Percentiles rank a stretch among this genome's conserved stretches.
phyloP scores from a whole-genome alignment of 2,113 vertebrate species.

The Embiotoca jacksoni region DNA sequence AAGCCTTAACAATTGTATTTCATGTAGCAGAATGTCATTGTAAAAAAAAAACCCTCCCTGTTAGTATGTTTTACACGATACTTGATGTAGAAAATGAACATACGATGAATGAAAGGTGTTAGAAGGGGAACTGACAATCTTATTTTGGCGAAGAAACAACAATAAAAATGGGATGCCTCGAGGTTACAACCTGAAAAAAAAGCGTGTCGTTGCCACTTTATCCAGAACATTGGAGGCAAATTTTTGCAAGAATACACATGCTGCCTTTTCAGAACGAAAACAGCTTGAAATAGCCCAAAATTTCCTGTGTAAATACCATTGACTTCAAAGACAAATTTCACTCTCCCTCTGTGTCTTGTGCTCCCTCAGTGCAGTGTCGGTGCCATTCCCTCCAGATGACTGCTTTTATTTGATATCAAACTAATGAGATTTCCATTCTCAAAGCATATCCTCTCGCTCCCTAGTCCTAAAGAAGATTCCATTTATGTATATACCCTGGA shows the following conservation, averaged over 20 bases:
- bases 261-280: conserved; percentile 54
- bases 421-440: conserved; percentile 84
- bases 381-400: conserved; percentile 79
- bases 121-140: not conserved
- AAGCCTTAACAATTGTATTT: conserved; percentile 40
- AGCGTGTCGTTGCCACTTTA: not conserved
- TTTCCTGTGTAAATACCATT: conserved; percentile 68
- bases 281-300: conserved; percentile 68
- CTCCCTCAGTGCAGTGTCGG: conserved; percentile 60
- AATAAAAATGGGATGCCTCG: not conserved
- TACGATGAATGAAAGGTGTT: not conserved
- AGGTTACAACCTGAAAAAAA: conserved; percentile 1
- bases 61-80: not conserved
- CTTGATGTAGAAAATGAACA: conserved; percentile 12
- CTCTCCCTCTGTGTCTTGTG: conserved; percentile 60
- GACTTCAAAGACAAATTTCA: conserved; percentile 78
- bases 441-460: conserved; percentile 68
- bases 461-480: conserved; percentile 73
- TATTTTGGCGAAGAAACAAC: not conserved
- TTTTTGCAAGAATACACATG: conserved; percentile 31
- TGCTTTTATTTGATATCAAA: conserved; percentile 83
- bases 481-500: conserved; percentile 78
- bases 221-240: conserved; percentile 8
- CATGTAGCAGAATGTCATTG: conserved; percentile 19
- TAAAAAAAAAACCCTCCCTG: conserved; percentile 46